These are phyloP conservation scores for Neotragus moschatus DNA, from an alignment of 2,113 vertebrate species.

Conservation along the genomic window DNA sequence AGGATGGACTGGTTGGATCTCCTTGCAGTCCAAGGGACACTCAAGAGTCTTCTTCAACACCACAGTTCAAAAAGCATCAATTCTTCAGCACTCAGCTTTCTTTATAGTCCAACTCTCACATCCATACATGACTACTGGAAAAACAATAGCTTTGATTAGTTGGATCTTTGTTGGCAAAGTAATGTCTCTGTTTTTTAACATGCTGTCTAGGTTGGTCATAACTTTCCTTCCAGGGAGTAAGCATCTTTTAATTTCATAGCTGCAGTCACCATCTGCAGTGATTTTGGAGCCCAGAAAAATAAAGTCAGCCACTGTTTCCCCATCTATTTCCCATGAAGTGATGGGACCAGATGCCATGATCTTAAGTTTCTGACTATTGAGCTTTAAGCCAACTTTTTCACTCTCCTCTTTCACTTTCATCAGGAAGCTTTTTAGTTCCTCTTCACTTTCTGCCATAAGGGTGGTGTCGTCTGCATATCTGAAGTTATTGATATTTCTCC, in stretches of 20 bases:
- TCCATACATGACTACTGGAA: background rate
- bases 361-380: background rate
- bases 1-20: background rate
- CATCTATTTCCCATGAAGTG: background rate
- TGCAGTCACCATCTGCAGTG: background rate
- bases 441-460: background rate
- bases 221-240: background rate
- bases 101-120: background rate
- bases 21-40: background rate
- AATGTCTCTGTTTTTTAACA: background rate
- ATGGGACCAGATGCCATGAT: background rate
- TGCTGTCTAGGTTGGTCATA: background rate
- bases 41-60: background rate
- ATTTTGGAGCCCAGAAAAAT: background rate
- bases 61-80: background rate
- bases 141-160: background rate
- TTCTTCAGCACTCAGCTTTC: background rate
- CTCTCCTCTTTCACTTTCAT: background rate
- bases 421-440: background rate
- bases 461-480: background rate
- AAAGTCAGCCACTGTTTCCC: background rate
- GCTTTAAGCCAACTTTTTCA: background rate
- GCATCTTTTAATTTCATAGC: background rate
- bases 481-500: background rate
- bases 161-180: rapidly evolving